Conservation (phyloP, 1,140 invertebrate genomes). For the Drosophila nikananu region DNA sequence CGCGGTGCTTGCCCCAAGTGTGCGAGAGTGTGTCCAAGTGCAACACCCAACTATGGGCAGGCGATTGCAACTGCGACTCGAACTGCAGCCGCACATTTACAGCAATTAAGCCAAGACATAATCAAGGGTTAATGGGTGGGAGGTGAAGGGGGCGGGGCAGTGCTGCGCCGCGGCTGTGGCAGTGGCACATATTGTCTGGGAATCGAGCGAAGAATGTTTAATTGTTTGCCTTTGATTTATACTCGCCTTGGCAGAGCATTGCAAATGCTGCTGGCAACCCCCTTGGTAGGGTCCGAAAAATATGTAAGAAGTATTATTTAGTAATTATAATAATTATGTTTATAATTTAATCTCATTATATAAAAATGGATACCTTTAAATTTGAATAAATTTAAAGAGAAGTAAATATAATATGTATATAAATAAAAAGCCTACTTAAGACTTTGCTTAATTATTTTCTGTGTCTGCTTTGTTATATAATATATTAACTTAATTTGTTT, state of each 20-base stretch:
- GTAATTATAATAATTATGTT: background rate
- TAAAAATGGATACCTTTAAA: background rate
- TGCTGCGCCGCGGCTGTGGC: background rate
- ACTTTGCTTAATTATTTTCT: too few relatives aligned
- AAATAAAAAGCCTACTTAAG: background rate
- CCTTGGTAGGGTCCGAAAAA: constrained; percentile 3
- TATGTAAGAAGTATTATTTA: background rate
- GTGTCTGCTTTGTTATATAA: too few relatives aligned
- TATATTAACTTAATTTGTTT: too few relatives aligned
- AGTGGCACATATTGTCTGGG: constrained; percentile 46
- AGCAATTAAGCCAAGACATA: constrained; percentile 57
- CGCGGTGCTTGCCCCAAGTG: constrained; percentile 8
- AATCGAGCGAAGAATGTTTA: constrained; percentile 44
- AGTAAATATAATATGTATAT: background rate
- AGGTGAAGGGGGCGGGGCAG: background rate
- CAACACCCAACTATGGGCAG: constrained; percentile 49
- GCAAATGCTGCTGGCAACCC: background rate
- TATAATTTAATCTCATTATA: background rate
- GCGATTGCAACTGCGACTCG: constrained; percentile 41
- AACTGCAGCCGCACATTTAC: constrained; percentile 52
- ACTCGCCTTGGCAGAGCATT: constrained; percentile 14
- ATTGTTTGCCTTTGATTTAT: constrained; percentile 50
- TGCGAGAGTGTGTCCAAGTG: constrained; percentile 35
- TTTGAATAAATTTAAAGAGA: background rate
- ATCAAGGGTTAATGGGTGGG: constrained; percentile 29